A percentile compares a stretch with the other conserved stretches of the same genome.
Evolutionary conservation across 2,888 invertebrate genomes (phyloP).

Genomic region (Pomacea canaliculata): DNA sequence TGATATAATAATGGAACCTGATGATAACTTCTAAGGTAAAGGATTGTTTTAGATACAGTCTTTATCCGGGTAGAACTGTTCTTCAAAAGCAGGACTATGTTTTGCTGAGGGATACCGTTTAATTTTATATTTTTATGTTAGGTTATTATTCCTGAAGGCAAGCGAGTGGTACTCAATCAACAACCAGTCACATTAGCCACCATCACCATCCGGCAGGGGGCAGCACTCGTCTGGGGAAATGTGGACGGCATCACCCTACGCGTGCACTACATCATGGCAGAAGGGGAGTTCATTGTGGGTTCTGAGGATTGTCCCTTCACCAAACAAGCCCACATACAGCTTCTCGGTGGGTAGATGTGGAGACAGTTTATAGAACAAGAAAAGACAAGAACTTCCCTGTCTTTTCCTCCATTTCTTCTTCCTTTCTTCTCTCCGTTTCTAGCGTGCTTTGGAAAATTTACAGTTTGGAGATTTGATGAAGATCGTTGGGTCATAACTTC

Average conservation of each 20-base stretch:
- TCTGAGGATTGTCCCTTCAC: constrained; percentile 33
- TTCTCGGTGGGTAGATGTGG: constrained; percentile 26
- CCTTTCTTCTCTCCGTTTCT: too few species aligned
- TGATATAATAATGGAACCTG: too few species aligned
- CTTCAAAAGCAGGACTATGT: too few species aligned
- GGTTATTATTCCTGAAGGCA: constrained; percentile 13
- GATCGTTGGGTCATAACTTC: too few species aligned
- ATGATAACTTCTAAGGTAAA: too few species aligned
- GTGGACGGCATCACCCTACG: constrained; percentile 29
- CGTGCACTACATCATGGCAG: constrained; percentile 34
- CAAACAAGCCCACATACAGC: constrained; percentile 32
- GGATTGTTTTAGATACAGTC: too few species aligned
- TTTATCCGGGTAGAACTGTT: too few species aligned
- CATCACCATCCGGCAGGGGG: constrained; percentile 29
- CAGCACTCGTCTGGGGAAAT: constrained; percentile 34
- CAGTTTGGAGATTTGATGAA: too few species aligned
- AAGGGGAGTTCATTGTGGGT: constrained; percentile 41
- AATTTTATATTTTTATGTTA: background rate
- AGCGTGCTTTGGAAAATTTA: too few species aligned
- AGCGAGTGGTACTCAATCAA: constrained; percentile 26
- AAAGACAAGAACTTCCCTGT: too few species aligned
- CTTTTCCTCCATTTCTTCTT: too few species aligned
- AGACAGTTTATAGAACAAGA: background rate
- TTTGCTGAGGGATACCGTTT: too few species aligned
- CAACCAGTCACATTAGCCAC: constrained; percentile 20